Conservation (phyloP, 1,140 invertebrate genomes). For the Tetranychus cinnabarinus region DNA sequence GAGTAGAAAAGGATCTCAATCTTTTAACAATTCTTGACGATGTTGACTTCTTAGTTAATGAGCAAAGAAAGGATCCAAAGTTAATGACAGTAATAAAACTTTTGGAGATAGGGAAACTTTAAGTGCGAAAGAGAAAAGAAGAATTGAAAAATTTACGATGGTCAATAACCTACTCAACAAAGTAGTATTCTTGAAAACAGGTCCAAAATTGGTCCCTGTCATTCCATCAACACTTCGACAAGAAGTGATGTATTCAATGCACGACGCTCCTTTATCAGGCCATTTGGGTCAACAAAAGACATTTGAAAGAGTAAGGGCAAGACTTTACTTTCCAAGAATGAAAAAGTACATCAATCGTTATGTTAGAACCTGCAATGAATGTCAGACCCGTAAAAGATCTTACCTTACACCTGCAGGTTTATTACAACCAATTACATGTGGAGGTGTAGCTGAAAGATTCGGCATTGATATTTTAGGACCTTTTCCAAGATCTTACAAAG, state of each 20-base stretch:
- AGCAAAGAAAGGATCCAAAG: slow-evolving; percentile 15
- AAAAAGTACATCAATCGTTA: slow-evolving; percentile 4
- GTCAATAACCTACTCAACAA: background rate
- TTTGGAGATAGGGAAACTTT: slow-evolving; percentile 3
- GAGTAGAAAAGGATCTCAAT: background rate
- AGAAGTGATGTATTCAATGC: slow-evolving; percentile 1
- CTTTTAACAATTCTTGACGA: slow-evolving; percentile 12
- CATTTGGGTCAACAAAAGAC: slow-evolving; percentile 13
- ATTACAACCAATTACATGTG: slow-evolving; percentile 2
- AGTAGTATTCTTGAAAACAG: background rate
- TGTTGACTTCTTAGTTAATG: slow-evolving; percentile 21
- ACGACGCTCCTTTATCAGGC: slow-evolving; percentile 8
- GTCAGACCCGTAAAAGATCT: slow-evolving; percentile 11
- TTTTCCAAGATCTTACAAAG: slow-evolving; percentile 10
- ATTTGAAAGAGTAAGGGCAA: slow-evolving; percentile 4
- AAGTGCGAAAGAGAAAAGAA: background rate
- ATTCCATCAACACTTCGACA: background rate
- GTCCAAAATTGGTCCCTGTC: background rate
- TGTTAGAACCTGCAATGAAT: slow-evolving; percentile 10
- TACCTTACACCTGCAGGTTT: background rate
- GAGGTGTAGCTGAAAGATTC: slow-evolving; percentile 13
- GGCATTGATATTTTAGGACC: slow-evolving; percentile 18
- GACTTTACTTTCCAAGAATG: slow-evolving; percentile 13
- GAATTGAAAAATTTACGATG: background rate
- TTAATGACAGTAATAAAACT: slow-evolving; percentile 4